Percentiles rank a stretch among this genome's conserved stretches.
phyloP scores from a whole-genome alignment of 2,888 invertebrate genomes.

The Chloroclysta siterata region DNA sequence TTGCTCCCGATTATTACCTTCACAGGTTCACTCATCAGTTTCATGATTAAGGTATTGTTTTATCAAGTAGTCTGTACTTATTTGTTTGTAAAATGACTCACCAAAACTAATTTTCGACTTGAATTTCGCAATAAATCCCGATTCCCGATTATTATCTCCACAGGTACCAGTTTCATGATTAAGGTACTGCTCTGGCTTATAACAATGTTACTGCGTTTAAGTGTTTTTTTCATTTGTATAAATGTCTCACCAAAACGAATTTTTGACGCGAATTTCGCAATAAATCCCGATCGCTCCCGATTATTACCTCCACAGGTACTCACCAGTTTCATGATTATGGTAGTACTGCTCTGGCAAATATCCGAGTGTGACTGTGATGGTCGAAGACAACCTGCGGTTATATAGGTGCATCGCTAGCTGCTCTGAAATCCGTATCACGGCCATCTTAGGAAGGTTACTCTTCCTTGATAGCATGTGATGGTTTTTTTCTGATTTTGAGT shows the following conservation, averaged over 20 bases:
- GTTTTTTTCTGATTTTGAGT: slow-evolving; percentile 37
- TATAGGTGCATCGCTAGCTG: slow-evolving; percentile 64
- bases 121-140: no score
- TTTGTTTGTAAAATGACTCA: no score
- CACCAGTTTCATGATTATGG: slow-evolving; percentile 77
- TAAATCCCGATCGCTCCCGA: neutral
- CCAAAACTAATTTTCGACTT: no score
- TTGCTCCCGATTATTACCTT: neutral
- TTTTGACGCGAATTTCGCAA: neutral
- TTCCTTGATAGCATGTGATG: slow-evolving; percentile 60
- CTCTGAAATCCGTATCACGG: slow-evolving; percentile 78
- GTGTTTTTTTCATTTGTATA: no score
- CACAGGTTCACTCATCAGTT: no score
- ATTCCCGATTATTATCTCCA: no score
- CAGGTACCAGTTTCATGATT: no score
- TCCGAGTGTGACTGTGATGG: slow-evolving; percentile 71
- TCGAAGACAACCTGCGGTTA: slow-evolving; percentile 58
- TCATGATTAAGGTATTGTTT: no score
- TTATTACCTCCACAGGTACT: slow-evolving; percentile 48
- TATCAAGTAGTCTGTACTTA: no score
- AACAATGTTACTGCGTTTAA: no score
- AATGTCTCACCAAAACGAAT: no score
- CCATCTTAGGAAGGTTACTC: slow-evolving; percentile 60
- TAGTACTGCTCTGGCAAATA: slow-evolving; percentile 50
- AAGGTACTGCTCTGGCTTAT: no score